phyloP scores from a whole-genome alignment of 2,797 vertebrate species.

The Gallinago nigripennis region DNA sequence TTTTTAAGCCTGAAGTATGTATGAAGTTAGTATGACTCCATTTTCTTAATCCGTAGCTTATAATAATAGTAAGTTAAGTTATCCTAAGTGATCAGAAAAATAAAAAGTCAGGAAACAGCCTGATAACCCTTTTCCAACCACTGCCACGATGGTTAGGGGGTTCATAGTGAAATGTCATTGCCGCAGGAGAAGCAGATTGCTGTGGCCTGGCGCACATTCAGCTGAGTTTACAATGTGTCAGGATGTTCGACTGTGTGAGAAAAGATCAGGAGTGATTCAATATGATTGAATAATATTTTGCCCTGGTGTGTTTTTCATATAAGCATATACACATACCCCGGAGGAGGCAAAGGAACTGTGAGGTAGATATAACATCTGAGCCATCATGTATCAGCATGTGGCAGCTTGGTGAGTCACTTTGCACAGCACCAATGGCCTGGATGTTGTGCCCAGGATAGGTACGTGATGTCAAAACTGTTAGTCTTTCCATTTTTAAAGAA shows the following conservation, averaged over 20 bases:
- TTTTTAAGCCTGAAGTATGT: background rate
- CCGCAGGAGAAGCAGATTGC: constrained; percentile 21
- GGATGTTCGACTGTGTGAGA: constrained; percentile 9
- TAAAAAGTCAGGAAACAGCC: background rate
- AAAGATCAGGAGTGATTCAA: constrained; percentile 39
- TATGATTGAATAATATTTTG: background rate
- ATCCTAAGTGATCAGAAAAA: background rate
- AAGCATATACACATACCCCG: background rate
- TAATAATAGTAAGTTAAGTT: background rate
- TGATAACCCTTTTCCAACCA: background rate
- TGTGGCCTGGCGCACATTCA: constrained; percentile 35
- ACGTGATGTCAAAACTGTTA: background rate
- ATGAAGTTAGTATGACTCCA: background rate
- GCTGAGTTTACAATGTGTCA: constrained; percentile 37
- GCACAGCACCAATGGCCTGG: background rate
- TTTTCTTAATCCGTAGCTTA: background rate
- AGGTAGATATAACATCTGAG: background rate
- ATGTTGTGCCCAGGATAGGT: background rate
- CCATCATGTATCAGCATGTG: background rate
- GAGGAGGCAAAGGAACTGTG: background rate
- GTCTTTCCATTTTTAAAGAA: background rate
- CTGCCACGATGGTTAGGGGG: background rate
- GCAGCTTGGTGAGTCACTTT: background rate
- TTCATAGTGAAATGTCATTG: background rate
- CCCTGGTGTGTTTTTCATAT: background rate